phyloP scores from a whole-genome alignment of 2,113 vertebrate genomes.

The Mus spicilegus region DNA sequence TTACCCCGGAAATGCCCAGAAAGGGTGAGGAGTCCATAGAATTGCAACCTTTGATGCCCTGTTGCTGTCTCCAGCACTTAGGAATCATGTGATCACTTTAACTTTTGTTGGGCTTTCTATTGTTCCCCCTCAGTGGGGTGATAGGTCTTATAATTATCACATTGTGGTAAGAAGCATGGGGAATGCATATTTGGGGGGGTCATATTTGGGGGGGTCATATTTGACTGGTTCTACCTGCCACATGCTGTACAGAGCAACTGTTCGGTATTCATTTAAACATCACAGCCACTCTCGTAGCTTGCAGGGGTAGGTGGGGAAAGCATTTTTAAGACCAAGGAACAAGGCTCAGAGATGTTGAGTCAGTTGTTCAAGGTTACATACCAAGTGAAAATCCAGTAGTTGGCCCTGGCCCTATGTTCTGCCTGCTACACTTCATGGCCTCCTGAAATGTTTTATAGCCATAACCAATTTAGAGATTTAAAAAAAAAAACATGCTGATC shows the following conservation, averaged over 20 bases:
- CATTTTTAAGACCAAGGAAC: constrained; percentile 34
- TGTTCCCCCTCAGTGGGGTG: not conserved
- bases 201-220: not conserved
- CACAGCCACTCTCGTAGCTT: not conserved
- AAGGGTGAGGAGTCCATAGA: constrained; percentile 35
- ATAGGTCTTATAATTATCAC: not conserved
- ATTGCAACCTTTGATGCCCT: not conserved
- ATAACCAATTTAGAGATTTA: not conserved
- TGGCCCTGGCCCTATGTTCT: not conserved
- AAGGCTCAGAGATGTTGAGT: not conserved
- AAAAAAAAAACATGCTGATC: not conserved
- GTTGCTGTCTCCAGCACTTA: not conserved
- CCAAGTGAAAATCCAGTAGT: not conserved
- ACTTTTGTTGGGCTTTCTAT: not conserved
- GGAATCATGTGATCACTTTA: constrained; percentile 22
- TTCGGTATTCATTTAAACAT: constrained; percentile 8
- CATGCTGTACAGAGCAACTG: not conserved
- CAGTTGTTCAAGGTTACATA: not conserved
- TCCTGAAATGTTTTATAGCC: not conserved
- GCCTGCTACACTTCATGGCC: not conserved
- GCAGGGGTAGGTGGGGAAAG: no score
- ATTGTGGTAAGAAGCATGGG: not conserved
- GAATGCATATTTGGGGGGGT: not conserved
- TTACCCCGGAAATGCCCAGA: not conserved
- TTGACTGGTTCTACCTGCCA: constrained; percentile 1